Percentiles rank a stretch among this genome's conserved stretches.
phyloP scores from a whole-genome alignment of 2,888 invertebrate species.

The Ischnus inquisitorius region DNA sequence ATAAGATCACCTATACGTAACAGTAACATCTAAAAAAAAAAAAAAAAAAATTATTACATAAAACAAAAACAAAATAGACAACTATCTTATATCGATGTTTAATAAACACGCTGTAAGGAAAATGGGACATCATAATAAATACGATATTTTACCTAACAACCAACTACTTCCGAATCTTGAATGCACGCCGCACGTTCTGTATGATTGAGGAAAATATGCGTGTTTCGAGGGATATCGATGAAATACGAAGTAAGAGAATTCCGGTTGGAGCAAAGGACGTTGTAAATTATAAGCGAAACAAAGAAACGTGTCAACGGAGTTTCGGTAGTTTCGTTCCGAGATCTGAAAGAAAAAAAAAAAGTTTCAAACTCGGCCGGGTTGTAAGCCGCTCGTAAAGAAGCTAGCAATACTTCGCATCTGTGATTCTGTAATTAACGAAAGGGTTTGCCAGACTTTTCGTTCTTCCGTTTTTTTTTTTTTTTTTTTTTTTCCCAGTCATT shows the following conservation, averaged over 20 bases:
- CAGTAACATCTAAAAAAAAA: conserved; percentile 34
- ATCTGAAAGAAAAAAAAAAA: conserved; percentile 47
- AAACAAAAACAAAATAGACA: conserved; percentile 49
- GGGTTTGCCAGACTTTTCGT: conserved; percentile 77
- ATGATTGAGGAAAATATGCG: neutral
- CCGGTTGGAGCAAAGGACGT: neutral
- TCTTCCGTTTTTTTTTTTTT: conserved; percentile 66
- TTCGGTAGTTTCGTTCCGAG: conserved; percentile 18
- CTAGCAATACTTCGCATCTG: conserved; percentile 81
- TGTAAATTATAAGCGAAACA: conserved; percentile 53
- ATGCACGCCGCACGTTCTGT: conserved; percentile 1
- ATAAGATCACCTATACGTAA: conserved; percentile 34
- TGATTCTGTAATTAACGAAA: conserved; percentile 84
- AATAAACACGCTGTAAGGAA: conserved; percentile 69
- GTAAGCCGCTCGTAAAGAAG: conserved; percentile 77
- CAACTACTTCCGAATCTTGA: conserved; percentile 25
- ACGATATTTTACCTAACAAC: conserved; percentile 81
- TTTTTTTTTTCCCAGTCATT: no score
- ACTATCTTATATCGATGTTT: conserved; percentile 68
- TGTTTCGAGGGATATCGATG: neutral
- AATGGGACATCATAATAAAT: conserved; percentile 82
- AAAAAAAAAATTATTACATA: conserved; percentile 22
- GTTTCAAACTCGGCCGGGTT: conserved; percentile 25
- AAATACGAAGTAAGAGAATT: neutral
- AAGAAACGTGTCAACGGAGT: conserved; percentile 58